These are phyloP conservation scores for Ceratina calcarata DNA, from an alignment of 1,140 invertebrate genomes.

Conservation along the genomic window DNA sequence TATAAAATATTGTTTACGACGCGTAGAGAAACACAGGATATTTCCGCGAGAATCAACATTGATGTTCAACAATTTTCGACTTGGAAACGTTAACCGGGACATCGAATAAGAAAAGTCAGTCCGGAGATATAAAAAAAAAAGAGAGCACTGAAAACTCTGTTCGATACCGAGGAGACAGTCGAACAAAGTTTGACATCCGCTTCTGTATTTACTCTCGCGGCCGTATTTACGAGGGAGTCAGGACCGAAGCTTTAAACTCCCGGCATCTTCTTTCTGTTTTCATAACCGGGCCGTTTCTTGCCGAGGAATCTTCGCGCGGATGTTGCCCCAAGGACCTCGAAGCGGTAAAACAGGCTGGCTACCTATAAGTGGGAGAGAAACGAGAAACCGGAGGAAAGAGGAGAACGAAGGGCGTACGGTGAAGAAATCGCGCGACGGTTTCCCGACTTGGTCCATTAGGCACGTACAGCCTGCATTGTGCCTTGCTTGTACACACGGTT, in stretches of 20 bases:
- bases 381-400: not conserved
- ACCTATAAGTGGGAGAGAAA: not conserved
- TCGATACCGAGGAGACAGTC: too few relatives aligned
- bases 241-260: not conserved
- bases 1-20: too few relatives aligned
- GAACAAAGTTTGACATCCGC: conserved; percentile 12
- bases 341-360: not conserved
- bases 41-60: too few relatives aligned
- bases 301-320: conserved; percentile 2
- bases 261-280: not conserved
- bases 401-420: not conserved
- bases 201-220: conserved; percentile 21
- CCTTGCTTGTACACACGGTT: conserved; percentile 4
- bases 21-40: too few relatives aligned
- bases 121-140: too few relatives aligned
- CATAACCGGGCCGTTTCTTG: not conserved
- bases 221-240: not conserved
- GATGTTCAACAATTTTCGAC: too few relatives aligned
- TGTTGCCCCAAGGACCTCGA: not conserved
- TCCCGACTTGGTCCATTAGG: conserved; percentile 23
- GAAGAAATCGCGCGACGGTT: conserved; percentile 28
- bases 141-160: too few relatives aligned
- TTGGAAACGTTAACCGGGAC: too few relatives aligned
- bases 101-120: too few relatives aligned
- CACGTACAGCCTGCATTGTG: conserved; percentile 21